Conservation (phyloP, 2,888 invertebrate species). For the Pantelozetes paolii region DNA sequence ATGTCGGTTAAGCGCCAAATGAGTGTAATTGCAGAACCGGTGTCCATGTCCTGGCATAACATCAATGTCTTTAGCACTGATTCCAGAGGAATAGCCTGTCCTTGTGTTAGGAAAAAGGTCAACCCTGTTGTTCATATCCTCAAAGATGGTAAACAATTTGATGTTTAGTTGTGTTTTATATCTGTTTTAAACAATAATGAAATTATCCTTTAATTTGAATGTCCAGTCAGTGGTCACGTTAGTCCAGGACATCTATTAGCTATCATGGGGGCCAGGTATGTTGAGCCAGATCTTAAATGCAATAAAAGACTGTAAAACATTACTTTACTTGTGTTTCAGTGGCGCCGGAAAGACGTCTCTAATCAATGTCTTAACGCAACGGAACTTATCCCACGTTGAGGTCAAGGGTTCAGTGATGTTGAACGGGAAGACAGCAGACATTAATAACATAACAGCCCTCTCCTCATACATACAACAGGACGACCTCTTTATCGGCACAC, state of each 20-base stretch:
- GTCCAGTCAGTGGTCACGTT: slow-evolving; percentile 71
- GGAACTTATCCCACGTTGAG: slow-evolving; percentile 59
- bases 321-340: no score
- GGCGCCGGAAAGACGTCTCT: slow-evolving; percentile 87
- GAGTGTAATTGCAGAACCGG: slow-evolving; percentile 1
- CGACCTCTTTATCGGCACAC: slow-evolving; percentile 52
- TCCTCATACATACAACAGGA: slow-evolving; percentile 77
- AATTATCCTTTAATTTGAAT: no score
- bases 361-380: slow-evolving; percentile 76
- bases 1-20: no score
- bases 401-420: slow-evolving; percentile 54
- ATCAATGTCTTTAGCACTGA: not conserved
- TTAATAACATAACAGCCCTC: slow-evolving; percentile 66
- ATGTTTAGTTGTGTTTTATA: no score
- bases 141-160: not conserved
- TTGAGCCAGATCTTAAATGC: no score
- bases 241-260: slow-evolving; percentile 79
- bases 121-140: not conserved
- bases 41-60: slow-evolving; percentile 18
- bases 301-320: no score
- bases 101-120: not conserved
- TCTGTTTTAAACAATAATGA: not conserved
- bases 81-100: not conserved
- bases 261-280: slow-evolving; percentile 64
- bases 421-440: slow-evolving; percentile 69